Conservation (phyloP, 2,888 invertebrate genomes). For the Nebria brevicollis region DNA sequence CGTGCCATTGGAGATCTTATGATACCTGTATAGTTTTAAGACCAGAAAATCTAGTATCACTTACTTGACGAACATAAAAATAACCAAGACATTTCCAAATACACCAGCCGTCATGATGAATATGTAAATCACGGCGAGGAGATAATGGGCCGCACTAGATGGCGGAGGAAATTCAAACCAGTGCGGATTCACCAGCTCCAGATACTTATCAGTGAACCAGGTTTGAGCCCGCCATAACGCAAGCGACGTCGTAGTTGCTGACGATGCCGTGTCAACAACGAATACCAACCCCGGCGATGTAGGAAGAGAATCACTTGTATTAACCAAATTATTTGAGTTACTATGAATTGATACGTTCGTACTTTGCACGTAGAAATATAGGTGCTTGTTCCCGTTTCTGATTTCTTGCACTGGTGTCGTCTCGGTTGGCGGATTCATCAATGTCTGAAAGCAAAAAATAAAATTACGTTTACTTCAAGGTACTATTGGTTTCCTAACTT, state of each 20-base stretch:
- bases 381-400: background rate
- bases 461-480: too few species aligned
- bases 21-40: too few species aligned
- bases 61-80: slow-evolving; percentile 79
- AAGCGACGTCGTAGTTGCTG: slow-evolving; percentile 46
- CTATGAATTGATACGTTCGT: too few species aligned
- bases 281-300: background rate
- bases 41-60: slow-evolving; percentile 52
- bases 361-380: too few species aligned
- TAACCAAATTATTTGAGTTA: background rate
- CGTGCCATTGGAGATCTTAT: too few species aligned
- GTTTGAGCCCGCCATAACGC: slow-evolving; percentile 66
- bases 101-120: slow-evolving; percentile 74
- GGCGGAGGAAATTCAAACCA: slow-evolving; percentile 79
- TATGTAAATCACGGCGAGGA: slow-evolving; percentile 71
- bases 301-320: background rate
- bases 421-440: background rate
- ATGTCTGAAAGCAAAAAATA: slow-evolving; percentile 1
- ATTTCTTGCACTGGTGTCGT: background rate
- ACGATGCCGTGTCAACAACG: background rate
- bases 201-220: slow-evolving; percentile 68
- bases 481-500: too few species aligned
- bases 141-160: slow-evolving; percentile 66
- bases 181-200: slow-evolving; percentile 73
- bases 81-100: slow-evolving; percentile 76